Percentiles rank a stretch among this genome's conserved stretches.
Conservation (phyloP, 2,113 vertebrate genomes). For the Malaclemys terrapin region DNA sequence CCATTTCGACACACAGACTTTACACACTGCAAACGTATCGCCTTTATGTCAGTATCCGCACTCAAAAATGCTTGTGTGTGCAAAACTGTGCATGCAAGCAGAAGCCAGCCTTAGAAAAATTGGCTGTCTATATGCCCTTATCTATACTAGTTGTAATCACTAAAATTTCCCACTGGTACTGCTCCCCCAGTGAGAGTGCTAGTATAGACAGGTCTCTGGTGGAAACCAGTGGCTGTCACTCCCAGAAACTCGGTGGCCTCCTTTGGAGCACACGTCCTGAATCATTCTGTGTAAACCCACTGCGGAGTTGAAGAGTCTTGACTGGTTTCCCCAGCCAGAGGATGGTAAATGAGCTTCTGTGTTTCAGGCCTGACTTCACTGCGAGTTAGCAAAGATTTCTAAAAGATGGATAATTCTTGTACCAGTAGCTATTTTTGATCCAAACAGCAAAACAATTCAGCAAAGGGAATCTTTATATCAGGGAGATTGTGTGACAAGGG, state of each 20-base stretch:
- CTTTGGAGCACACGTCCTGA: neutral
- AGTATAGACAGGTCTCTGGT: neutral
- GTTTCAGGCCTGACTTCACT: slow-evolving; percentile 9
- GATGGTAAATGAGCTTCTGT: neutral
- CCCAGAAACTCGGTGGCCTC: accelerated
- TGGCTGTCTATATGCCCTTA: neutral
- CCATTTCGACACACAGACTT: neutral
- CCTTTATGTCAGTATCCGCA: accelerated
- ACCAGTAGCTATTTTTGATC: neutral
- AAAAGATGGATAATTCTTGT: neutral
- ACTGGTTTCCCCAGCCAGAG: neutral
- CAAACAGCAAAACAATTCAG: slow-evolving; percentile 29
- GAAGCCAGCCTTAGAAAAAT: neutral
- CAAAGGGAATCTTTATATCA: slow-evolving; percentile 36
- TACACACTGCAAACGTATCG: neutral
- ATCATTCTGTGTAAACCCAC: neutral
- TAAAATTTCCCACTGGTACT: neutral
- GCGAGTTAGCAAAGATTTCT: neutral
- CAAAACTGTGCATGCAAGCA: neutral
- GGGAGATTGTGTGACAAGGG: slow-evolving; percentile 54
- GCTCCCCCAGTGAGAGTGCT: neutral
- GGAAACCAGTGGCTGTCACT: neutral
- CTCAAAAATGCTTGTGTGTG: neutral
- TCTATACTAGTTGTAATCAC: neutral
- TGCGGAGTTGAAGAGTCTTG: neutral